A percentile compares a stretch with the other conserved stretches of the same genome.
Conservation (phyloP, 2,797 vertebrate genomes). For the Tragelaphus oryx region DNA sequence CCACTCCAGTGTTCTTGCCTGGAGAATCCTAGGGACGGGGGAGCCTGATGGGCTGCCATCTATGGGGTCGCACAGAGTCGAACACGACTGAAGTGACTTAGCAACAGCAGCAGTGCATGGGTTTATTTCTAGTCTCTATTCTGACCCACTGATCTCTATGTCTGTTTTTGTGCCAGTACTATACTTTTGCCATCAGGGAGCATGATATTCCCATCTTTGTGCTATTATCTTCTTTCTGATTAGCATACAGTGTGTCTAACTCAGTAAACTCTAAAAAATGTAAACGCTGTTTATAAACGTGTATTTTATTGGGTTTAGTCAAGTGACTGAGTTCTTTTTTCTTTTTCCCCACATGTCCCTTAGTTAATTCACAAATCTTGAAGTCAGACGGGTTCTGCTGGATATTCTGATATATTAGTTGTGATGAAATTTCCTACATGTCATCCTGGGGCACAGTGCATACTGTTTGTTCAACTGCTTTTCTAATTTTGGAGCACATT, state of each 20-base stretch:
- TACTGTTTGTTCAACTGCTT: conserved; percentile 7
- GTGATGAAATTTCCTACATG: not conserved
- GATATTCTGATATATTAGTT: not conserved
- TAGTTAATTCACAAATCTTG: not conserved
- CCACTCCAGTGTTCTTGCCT: too few relatives aligned
- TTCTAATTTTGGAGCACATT: conserved; percentile 22
- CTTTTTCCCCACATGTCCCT: not conserved
- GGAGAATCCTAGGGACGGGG: too few relatives aligned
- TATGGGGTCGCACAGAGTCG: too few relatives aligned
- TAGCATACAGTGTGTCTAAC: not conserved
- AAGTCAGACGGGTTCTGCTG: not conserved
- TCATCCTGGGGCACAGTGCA: not conserved
- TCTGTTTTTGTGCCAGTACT: not conserved
- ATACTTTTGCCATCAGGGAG: not conserved
- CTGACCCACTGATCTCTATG: not conserved
- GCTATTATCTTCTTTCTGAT: not conserved
- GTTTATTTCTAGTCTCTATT: not conserved
- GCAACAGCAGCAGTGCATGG: not conserved
- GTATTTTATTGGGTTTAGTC: not conserved
- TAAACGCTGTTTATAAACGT: not conserved
- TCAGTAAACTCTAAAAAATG: not conserved
- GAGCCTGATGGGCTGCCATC: too few relatives aligned
- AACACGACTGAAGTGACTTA: too few relatives aligned
- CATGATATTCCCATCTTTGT: not conserved
- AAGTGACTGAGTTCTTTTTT: not conserved